phyloP scores from a whole-genome alignment of 1,140 invertebrate genomes.

The Acromyrmex echinatior region DNA sequence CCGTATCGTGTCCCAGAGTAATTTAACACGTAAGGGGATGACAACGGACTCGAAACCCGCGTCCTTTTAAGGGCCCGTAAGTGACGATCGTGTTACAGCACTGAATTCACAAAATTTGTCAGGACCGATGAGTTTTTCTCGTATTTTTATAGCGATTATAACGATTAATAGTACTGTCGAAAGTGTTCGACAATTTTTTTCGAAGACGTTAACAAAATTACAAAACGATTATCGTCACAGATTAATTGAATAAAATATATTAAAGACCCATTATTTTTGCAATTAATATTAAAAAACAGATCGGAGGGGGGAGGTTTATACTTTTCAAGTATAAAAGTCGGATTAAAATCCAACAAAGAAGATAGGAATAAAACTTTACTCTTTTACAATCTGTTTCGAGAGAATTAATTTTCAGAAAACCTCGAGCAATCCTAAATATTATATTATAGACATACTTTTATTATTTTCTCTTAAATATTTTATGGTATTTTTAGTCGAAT shows the following conservation, averaged over 20 bases:
- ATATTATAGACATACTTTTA: background rate
- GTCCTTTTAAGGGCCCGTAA: constrained; percentile 74
- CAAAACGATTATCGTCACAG: background rate
- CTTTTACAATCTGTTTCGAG: background rate
- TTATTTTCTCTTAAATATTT: background rate
- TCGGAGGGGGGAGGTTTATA: too few relatives aligned
- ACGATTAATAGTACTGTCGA: background rate
- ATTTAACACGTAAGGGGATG: constrained; percentile 84
- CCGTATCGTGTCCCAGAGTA: constrained; percentile 80
- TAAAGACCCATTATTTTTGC: background rate
- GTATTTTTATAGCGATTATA: constrained; percentile 27
- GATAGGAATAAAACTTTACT: background rate
- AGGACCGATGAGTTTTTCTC: constrained; percentile 33
- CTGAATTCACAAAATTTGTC: constrained; percentile 81
- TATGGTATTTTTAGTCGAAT: background rate
- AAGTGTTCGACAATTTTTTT: background rate
- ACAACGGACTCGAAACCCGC: constrained; percentile 79
- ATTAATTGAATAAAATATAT: background rate
- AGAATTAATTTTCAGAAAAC: constrained; percentile 1
- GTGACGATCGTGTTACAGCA: constrained; percentile 83
- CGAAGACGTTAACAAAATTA: background rate
- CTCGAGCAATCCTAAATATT: background rate
- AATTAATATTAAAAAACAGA: background rate
- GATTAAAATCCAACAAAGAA: background rate
- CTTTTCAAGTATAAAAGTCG: background rate